Evolutionary conservation across 1,140 invertebrate genomes (phyloP).

Genomic region (Drosophila nigrodunni): DNA sequence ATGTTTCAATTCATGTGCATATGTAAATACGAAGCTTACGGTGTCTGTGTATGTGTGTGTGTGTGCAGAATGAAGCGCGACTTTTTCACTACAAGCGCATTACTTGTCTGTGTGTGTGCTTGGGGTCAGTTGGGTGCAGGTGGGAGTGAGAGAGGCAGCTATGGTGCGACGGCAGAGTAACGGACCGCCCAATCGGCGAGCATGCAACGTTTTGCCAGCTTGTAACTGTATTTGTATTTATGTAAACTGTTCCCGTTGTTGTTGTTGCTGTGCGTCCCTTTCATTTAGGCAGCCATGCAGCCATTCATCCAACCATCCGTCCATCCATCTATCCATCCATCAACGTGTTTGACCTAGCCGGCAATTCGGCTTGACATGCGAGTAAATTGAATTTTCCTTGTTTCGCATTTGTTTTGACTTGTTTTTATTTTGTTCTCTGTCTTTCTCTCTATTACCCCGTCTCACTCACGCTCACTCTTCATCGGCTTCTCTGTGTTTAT

Average conservation of each 20-base stretch:
- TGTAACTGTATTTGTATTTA: conserved; percentile 53
- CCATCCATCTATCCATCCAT: conserved; percentile 56
- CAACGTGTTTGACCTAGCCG: conserved; percentile 83
- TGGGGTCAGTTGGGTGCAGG: conserved; percentile 26
- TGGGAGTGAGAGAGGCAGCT: conserved; percentile 25
- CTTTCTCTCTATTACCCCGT: conserved; percentile 31
- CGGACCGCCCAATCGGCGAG: conserved; percentile 66
- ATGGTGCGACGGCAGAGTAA: too few species aligned
- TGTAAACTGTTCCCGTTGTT: conserved; percentile 17
- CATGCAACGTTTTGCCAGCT: conserved; percentile 79
- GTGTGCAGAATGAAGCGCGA: conserved; percentile 35
- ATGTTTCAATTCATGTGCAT: conserved; percentile 44
- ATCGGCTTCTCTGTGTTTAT: conserved; percentile 19
- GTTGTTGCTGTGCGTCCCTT: conserved; percentile 38
- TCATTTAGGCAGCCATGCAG: conserved; percentile 43
- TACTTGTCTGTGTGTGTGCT: conserved; percentile 36
- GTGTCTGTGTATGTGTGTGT: conserved; percentile 8
- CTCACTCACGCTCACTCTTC: too few species aligned
- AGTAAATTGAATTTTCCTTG: conserved; percentile 83
- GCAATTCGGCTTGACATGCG: conserved; percentile 83
- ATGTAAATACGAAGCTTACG: conserved; percentile 8
- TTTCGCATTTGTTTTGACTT: conserved; percentile 81
- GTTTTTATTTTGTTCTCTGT: conserved; percentile 40
- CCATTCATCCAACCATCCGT: conserved; percentile 69
- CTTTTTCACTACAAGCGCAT: conserved; percentile 44